Percentiles rank a stretch among this genome's conserved stretches.
Conservation (phyloP, 2,888 invertebrate genomes). For the Aspidapion aeneum region DNA sequence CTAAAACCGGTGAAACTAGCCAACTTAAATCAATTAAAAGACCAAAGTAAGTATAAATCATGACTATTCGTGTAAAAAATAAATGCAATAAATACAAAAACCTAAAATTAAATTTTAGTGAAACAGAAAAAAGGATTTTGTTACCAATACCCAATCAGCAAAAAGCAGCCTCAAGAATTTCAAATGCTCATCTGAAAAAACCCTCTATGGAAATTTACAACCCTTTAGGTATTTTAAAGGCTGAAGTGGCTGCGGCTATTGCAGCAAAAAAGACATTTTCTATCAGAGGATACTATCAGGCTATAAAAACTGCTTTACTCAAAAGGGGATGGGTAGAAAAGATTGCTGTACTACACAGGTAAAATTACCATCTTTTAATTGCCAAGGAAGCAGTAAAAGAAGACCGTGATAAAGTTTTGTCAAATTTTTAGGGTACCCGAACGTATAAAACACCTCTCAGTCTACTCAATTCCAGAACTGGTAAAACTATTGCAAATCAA, state of each 20-base stretch:
- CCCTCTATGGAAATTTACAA: constrained; percentile 24
- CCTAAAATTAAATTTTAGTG: too few relatives aligned
- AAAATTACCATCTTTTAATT: not conserved
- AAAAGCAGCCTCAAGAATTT: too few relatives aligned
- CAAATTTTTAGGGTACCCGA: too few relatives aligned
- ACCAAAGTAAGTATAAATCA: too few relatives aligned
- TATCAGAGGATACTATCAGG: constrained; percentile 52
- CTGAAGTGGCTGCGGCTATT: constrained; percentile 51
- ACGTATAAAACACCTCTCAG: too few relatives aligned
- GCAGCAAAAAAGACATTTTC: constrained; percentile 54
- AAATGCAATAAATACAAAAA: too few relatives aligned
- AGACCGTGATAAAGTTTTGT: not conserved
- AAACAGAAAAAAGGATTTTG: too few relatives aligned
- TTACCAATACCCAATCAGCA: too few relatives aligned
- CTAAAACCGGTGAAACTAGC: too few relatives aligned
- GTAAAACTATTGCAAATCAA: constrained; percentile 37
- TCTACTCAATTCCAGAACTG: constrained; percentile 27
- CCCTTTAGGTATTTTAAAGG: constrained; percentile 42
- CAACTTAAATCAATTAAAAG: too few relatives aligned
- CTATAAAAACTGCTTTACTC: constrained; percentile 57
- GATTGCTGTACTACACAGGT: constrained; percentile 47
- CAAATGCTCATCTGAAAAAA: too few relatives aligned
- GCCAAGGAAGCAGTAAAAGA: not conserved
- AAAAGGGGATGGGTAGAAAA: constrained; percentile 75
- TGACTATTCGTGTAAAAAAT: too few relatives aligned